Evolutionary conservation across 1,140 invertebrate genomes (phyloP), one percentile per base, ranked within the genome.

Genomic region (Calycopis cecrops): DNA sequence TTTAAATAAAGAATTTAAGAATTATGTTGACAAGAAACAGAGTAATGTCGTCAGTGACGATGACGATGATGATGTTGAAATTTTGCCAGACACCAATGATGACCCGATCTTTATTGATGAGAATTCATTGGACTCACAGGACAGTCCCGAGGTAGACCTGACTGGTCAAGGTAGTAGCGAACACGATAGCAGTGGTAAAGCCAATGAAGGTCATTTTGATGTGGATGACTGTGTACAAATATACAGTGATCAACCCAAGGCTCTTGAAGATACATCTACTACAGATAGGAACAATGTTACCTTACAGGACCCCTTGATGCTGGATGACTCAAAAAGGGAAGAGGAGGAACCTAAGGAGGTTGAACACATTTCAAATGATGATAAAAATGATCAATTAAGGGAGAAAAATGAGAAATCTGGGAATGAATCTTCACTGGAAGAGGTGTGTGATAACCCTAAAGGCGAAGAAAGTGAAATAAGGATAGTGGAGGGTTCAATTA

Each of bases 51-150:
- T 55, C 44, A 69, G 56, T 52, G 63, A 71, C 12, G 62, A 68
- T 18, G 66, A 70, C 17, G 78, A 80, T 11, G 80, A 85, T 40
- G 86, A 87, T 44, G 86, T 88, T 2, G 81, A 87, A 76, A 87
- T 88, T 64, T 75, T 88, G 44, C 73, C 72, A 0, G 71, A 86
- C 54, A 56, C 69, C 9, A 73, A 80, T 52, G 85, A 87, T 33
- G 85, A 87, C 60, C 85, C 87, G 1, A 88, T 88, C 58, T 88
- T 84, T 60, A 88, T 88, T 54, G 87, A 88, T 57, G 87, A 88
- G 67, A 88, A 88, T 65, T 88, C 87, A 0, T 64, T 77, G 11
- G 87, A 87, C 28, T 88, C 84, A 6, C 66, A 68, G 51, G 75
- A 73, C 11, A 71, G 52, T 8, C 78, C 79, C 55, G 78, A 84